These are phyloP conservation scores for Dolichotis patagonum DNA, from an alignment of 2,113 vertebrate species.

Conservation along the genomic window DNA sequence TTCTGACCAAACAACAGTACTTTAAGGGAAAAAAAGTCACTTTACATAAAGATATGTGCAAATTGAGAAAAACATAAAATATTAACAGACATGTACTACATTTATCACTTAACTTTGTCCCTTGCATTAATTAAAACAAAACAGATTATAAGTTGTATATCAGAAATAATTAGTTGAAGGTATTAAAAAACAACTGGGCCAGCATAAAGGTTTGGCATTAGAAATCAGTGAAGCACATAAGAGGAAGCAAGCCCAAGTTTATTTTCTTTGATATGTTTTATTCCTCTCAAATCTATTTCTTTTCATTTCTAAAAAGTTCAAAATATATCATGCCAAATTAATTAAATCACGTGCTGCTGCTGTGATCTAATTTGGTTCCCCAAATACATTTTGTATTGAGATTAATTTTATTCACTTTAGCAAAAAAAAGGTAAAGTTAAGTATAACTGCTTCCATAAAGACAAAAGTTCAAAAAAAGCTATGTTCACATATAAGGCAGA, in stretches of 20 bases:
- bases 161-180: constrained; percentile 18
- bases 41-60: background rate
- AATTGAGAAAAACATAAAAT: constrained; percentile 17
- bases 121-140: background rate
- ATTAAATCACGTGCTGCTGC: background rate
- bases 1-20: background rate
- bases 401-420: background rate
- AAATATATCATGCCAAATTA: background rate
- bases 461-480: background rate
- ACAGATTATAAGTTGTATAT: background rate
- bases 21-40: background rate
- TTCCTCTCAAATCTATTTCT: background rate
- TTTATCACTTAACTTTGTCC: background rate
- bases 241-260: background rate
- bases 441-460: background rate
- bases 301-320: background rate
- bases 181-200: background rate
- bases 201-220: background rate
- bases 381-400: background rate
- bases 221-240: background rate
- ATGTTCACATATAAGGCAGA: background rate
- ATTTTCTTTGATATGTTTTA: constrained; percentile 12
- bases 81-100: background rate
- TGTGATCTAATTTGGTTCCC: background rate
- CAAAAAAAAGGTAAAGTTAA: constrained; percentile 15